Evolutionary conservation across 2,797 vertebrate species (phyloP).

Genomic region (Poecilia picta): DNA sequence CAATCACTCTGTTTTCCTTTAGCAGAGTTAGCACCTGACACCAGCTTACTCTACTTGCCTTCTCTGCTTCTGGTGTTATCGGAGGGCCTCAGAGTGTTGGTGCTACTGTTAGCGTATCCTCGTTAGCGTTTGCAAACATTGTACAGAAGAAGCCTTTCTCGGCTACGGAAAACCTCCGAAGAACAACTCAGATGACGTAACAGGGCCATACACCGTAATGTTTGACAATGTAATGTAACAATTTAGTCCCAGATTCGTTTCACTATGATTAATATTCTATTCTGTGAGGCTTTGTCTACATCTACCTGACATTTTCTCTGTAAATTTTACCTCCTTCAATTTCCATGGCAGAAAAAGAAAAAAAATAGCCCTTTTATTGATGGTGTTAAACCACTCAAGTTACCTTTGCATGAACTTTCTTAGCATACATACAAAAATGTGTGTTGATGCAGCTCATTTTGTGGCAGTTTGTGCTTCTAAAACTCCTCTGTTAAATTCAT

Average conservation of each 20-base stretch:
- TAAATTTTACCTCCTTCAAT: slow-evolving; percentile 33
- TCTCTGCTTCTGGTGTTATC: not conserved
- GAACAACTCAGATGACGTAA: not conserved
- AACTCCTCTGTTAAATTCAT: slow-evolving; percentile 55
- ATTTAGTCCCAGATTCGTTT: slow-evolving; percentile 22
- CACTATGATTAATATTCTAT: slow-evolving; percentile 65
- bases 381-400: slow-evolving; percentile 23
- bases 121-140: not conserved
- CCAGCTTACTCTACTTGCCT: not conserved
- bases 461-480: slow-evolving; percentile 2
- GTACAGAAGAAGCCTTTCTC: not conserved
- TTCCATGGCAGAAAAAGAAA: slow-evolving; percentile 53
- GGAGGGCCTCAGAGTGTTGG: not conserved
- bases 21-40: not conserved
- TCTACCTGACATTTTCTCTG: slow-evolving; percentile 44
- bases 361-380: slow-evolving; percentile 37
- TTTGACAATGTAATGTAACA: not conserved
- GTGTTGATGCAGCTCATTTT: not conserved
- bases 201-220: not conserved
- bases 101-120: not conserved
- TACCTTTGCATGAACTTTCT: slow-evolving; percentile 26
- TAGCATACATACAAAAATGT: not conserved
- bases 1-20: not conserved
- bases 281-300: slow-evolving; percentile 38
- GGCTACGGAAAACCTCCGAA: not conserved